Evolutionary conservation across 2,797 vertebrate species (phyloP).

Genomic region (Aselliscus stoliczkanus): DNA sequence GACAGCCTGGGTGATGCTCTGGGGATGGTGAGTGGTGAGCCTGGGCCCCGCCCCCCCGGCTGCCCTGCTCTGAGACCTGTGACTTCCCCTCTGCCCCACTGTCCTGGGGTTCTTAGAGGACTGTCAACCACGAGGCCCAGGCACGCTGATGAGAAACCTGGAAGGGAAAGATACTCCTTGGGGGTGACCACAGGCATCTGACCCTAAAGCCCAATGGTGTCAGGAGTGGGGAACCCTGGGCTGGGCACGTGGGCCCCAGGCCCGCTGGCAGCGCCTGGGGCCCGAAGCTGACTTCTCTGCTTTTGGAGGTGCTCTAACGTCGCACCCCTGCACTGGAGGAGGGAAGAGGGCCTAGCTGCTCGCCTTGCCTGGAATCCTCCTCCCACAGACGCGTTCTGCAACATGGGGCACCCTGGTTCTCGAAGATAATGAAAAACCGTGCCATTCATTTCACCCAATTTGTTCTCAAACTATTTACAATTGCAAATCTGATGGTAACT

Average conservation of each 20-base stretch:
- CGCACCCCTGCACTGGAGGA: rapidly evolving
- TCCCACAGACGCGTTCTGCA: neutral
- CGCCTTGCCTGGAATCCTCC: neutral
- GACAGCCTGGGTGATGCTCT: no score
- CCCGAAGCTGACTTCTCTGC: no score
- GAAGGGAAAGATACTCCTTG: no score
- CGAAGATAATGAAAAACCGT: neutral
- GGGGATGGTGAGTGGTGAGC: rapidly evolving
- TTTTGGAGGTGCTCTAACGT: rapidly evolving
- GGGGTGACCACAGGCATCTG: neutral
- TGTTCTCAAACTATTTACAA: conserved; percentile 26
- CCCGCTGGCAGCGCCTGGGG: neutral
- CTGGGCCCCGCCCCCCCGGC: rapidly evolving
- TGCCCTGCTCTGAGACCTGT: rapidly evolving
- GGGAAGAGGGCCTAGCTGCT: neutral
- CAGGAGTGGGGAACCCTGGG: neutral
- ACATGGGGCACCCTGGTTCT: neutral
- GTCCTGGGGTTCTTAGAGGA: neutral
- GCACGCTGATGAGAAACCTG: neutral
- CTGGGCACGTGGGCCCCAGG: neutral
- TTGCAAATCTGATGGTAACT: neutral
- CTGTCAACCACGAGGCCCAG: neutral
- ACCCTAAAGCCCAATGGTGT: neutral
- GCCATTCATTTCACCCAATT: neutral
- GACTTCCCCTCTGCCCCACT: no score